Conservation (phyloP, 1,140 invertebrate genomes). For the Diuraphis noxia region DNA sequence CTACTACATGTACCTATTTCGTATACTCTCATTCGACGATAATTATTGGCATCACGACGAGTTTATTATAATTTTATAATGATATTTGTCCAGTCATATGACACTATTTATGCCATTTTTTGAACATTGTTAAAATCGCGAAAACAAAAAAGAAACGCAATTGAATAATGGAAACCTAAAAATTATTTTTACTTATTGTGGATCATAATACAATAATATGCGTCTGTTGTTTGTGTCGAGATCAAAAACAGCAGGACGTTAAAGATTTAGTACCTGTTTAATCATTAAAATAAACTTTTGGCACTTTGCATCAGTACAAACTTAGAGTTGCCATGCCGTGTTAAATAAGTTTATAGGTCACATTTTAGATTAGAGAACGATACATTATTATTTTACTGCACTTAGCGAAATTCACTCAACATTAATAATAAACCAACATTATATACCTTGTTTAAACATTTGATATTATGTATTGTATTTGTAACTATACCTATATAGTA, state of each 20-base stretch:
- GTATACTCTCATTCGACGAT: not conserved
- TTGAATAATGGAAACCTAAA: too few species aligned
- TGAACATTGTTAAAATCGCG: not conserved
- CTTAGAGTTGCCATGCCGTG: not conserved
- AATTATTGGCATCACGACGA: not conserved
- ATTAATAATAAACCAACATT: not conserved
- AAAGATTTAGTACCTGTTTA: not conserved
- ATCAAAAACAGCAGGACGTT: too few species aligned
- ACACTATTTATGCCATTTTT: not conserved
- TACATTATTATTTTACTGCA: not conserved
- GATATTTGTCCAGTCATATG: not conserved
- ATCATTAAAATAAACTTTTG: not conserved
- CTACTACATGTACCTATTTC: not conserved
- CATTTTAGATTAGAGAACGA: not conserved
- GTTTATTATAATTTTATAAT: not conserved
- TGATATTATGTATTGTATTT: not conserved
- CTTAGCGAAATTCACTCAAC: not conserved
- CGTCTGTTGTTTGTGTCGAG: too few species aligned
- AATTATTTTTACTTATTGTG: too few species aligned
- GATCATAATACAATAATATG: too few species aligned
- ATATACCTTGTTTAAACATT: not conserved
- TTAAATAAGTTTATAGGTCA: not conserved
- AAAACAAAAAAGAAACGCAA: too few species aligned
- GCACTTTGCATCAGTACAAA: not conserved
- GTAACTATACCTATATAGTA: not conserved